Base-by-base conservation (phyloP, 2,113 vertebrate species). In the Dolichallabes microphthalmus region DNA sequence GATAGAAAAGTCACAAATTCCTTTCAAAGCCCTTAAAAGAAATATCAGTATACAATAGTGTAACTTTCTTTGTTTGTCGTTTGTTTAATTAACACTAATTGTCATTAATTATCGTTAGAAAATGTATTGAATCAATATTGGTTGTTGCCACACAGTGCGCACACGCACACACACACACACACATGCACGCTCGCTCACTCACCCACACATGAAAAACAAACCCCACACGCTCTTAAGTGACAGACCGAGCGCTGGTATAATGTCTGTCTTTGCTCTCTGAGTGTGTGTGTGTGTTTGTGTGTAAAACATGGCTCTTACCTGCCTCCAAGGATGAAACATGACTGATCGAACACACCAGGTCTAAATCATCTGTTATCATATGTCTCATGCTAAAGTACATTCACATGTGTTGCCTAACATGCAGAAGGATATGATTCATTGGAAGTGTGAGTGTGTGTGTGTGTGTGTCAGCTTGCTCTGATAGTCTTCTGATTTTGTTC, bases 401-500 rank as follows among this genome's bases (percentile, higher is more conserved):
- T 87, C 63, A 83, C 53, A 5, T 85, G 66, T 77, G 74, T 64
- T 63, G 60, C 50, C 73, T 55, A 35, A 32, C 58, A 58, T 58
- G 64, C 74, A 71, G 55, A 84, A 50, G 53, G 58, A 80, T 25
- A 78, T 85, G 83, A 84, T 63, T 84, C 55, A 75, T 45, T 12
- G 35, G 71, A 52, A 58, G 66, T 69, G 66, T 82, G 30, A 17
- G 73, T 50, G 78, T 82, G 64, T 71, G 81, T 78, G 74, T 80
- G 81, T 79, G 32, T 87, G 63, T 73, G 85, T 87, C 84, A 71
- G 82, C 84, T 86, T 63, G 32, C 84, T 78, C 71, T 88, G 85
- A 88, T 81, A 82, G 79, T 80, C n/a, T 64, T 86, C 57, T 89
- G 82, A 87, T 86, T 86, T 87, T 88, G 77, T 80, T 86, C 82